phyloP scores from a whole-genome alignment of 2,797 vertebrate genomes.

The Avahi laniger region DNA sequence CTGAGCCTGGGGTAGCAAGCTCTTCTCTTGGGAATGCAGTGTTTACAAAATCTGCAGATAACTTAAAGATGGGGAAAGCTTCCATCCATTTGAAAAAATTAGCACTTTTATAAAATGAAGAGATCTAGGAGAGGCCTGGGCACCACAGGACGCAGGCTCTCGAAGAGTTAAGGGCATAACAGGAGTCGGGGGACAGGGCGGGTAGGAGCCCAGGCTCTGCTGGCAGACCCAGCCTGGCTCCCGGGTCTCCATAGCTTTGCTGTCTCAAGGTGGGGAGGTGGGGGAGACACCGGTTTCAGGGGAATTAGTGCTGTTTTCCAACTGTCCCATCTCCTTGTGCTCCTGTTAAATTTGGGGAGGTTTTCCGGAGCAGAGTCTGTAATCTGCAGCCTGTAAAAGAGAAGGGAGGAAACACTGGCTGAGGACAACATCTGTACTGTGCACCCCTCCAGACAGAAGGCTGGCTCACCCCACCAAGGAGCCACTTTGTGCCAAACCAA shows the following conservation, averaged over 20 bases:
- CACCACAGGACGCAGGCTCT: background rate
- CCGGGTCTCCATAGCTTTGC: background rate
- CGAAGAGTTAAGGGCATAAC: background rate
- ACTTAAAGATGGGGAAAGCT: background rate
- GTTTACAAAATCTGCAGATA: background rate
- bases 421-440: background rate
- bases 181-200: background rate
- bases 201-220: too few species aligned
- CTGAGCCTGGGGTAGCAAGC: background rate
- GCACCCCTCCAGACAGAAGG: accelerated
- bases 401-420: background rate
- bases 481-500: background rate
- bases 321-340: background rate
- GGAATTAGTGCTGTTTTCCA: background rate
- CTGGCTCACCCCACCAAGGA: background rate
- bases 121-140: background rate
- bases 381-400: background rate
- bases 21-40: background rate
- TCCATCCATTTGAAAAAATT: background rate
- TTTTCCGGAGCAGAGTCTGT: background rate
- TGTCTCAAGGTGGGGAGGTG: background rate
- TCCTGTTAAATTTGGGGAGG: background rate
- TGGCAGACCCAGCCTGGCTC: background rate
- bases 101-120: background rate
- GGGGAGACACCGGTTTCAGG: background rate